Conservation (phyloP, 2,888 invertebrate genomes). For the Thecocarcelia acutangulata region DNA sequence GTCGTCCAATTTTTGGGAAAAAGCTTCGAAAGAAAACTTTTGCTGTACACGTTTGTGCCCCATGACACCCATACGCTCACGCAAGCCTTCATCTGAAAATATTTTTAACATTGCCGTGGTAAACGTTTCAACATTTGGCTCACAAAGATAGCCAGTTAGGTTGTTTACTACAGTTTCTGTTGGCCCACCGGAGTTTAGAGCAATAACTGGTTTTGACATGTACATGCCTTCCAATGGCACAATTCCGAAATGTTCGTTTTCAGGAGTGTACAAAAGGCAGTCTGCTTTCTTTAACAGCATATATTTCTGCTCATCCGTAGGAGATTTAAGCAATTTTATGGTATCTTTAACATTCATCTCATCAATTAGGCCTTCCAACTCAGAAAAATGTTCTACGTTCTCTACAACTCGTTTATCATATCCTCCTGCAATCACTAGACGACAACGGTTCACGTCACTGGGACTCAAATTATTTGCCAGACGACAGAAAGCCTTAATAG, state of each 20-base stretch:
- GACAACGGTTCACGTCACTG: slow-evolving; percentile 86
- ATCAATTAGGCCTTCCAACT: slow-evolving; percentile 86
- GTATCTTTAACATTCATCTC: slow-evolving; percentile 86
- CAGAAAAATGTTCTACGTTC: slow-evolving; percentile 92
- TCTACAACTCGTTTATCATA: slow-evolving; percentile 94
- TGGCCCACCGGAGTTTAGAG: slow-evolving; percentile 97
- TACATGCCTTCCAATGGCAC: slow-evolving; percentile 99
- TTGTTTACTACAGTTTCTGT: slow-evolving; percentile 92
- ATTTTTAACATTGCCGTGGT: slow-evolving; percentile 89
- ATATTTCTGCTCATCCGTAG: slow-evolving; percentile 92
- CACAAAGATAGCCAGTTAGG: slow-evolving; percentile 91
- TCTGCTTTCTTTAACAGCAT: slow-evolving; percentile 89
- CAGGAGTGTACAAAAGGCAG: slow-evolving; percentile 96
- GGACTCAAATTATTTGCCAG: slow-evolving; percentile 83
- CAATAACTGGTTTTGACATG: slow-evolving; percentile 94
- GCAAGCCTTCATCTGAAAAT: slow-evolving; percentile 84
- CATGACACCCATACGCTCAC: slow-evolving; percentile 87
- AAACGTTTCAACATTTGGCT: slow-evolving; percentile 87
- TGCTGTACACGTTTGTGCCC: slow-evolving; percentile 89
- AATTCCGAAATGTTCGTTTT: slow-evolving; percentile 98
- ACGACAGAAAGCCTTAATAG: slow-evolving; percentile 89
- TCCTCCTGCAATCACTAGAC: slow-evolving; percentile 96
- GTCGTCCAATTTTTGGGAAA: slow-evolving; percentile 86
- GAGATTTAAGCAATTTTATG: slow-evolving; percentile 92
- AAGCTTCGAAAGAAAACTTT: slow-evolving; percentile 92